phyloP scores from a whole-genome alignment of 1,140 invertebrate species.

The Drosophila parabipectinata region DNA sequence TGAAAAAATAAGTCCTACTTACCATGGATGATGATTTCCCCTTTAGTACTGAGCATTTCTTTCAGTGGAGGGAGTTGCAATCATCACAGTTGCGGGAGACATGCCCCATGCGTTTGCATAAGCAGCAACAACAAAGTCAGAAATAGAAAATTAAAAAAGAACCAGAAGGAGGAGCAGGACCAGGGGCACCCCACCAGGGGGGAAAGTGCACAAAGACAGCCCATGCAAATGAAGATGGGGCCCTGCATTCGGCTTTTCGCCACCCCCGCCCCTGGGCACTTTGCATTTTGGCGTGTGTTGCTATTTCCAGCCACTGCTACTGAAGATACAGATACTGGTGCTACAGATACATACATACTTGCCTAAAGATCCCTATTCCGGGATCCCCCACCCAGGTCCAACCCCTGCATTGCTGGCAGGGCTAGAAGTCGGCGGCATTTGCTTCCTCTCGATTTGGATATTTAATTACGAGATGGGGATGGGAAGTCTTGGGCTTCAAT shows the following conservation, averaged over 20 bases:
- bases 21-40: not conserved
- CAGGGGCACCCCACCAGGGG: not conserved
- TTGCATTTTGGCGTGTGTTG: slow-evolving; percentile 72
- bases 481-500: slow-evolving; percentile 4
- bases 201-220: slow-evolving; percentile 18
- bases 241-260: slow-evolving; percentile 15
- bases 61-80: slow-evolving; percentile 42
- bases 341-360: slow-evolving; percentile 37
- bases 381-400: slow-evolving; percentile 43
- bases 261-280: slow-evolving; percentile 3
- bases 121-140: slow-evolving; percentile 52
- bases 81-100: slow-evolving; percentile 62
- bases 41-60: not conserved
- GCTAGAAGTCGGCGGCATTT: slow-evolving; percentile 52
- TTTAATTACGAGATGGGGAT: slow-evolving; percentile 50
- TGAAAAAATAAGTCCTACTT: not conserved
- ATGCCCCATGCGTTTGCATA: slow-evolving; percentile 80
- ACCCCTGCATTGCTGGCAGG: slow-evolving; percentile 68
- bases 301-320: slow-evolving; percentile 56
- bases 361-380: slow-evolving; percentile 20
- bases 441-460: slow-evolving; percentile 68
- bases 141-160: slow-evolving; percentile 21
- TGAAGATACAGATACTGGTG: slow-evolving; percentile 23
- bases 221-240: slow-evolving; percentile 55
- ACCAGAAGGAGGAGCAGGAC: not conserved